Evolutionary conservation across 2,113 vertebrate species (phyloP), one percentile per base, ranked within the genome.

Genomic region (Syngnathoides biaculeatus): DNA sequence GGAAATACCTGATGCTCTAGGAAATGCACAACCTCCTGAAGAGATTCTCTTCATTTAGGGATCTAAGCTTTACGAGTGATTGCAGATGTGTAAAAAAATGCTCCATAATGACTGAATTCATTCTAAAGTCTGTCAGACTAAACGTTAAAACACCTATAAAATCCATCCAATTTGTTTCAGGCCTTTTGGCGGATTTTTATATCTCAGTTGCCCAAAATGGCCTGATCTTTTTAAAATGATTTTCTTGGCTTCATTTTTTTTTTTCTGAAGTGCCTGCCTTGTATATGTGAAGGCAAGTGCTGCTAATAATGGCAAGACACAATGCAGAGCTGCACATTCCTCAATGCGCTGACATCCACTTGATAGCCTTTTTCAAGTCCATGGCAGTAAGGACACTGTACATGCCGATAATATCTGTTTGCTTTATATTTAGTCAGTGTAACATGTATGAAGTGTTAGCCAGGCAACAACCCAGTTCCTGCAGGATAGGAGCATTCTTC

Each of bases 371-470:
- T 79, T 70, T 71, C 79, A 79, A 79, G 79, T 72, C 79, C 64
- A 84, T 72, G 83, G 79, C 77, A 79, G 72, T 79, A 72, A 50
- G 72, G 79, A 64, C 77, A 76, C 71, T 79, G 85, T 81, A 81
- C 82, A 83, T 84, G 82, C 88, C 85, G 78, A 79, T 85, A 80
- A 88, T 89, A 78, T 87, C 85, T 79, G 78, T n/a, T n/a, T n/a
- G 58, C 72, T 83, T 89, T 92, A 91, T 90, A 90, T 92, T 89
- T 92, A 91, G 90, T 67, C 65, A 20, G 65, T 68, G 60, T 80
- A 67, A 80, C 77, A 71, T 75, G 85, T 89, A 56, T 91, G 85
- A 79, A 84, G 84, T 82, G 81, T 72, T 81, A 55, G 71, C 65
- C 83, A 74, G 73, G 78, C 71, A 72, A 73, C 79, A 35, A 53